phyloP scores from a whole-genome alignment of 2,797 vertebrate species.

The Arctocebus calabarensis region DNA sequence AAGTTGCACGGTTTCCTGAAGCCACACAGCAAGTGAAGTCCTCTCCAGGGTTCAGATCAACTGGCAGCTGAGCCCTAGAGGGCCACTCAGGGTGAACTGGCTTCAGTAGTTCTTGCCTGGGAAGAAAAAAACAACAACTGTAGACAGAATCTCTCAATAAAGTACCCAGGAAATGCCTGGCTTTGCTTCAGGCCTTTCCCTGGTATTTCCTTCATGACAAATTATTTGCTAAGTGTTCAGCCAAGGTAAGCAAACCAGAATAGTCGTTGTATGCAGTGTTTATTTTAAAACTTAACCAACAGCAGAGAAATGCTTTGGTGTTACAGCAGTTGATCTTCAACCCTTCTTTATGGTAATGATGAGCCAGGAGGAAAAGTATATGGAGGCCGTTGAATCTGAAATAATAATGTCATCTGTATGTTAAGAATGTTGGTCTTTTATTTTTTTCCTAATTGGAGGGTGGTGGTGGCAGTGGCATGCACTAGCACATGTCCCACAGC shows the following conservation, averaged over 20 bases:
- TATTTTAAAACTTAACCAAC: conserved; percentile 6
- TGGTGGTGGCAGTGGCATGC: neutral
- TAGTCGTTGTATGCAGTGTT: neutral
- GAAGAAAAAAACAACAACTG: neutral
- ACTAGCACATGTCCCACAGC: conserved; percentile 41
- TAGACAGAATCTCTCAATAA: conserved; percentile 31
- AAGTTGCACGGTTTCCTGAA: neutral
- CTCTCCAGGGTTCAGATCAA: neutral
- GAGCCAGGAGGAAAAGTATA: conserved; percentile 24
- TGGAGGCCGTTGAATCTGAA: conserved; percentile 2
- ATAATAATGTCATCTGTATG: conserved; percentile 53
- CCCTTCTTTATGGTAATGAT: neutral
- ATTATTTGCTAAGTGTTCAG: conserved; percentile 37
- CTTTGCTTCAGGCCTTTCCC: neutral
- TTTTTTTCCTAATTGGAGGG: conserved; percentile 19
- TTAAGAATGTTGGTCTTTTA: neutral
- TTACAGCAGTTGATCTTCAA: conserved; percentile 44
- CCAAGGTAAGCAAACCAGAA: neutral
- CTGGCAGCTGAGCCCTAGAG: neutral
- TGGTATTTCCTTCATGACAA: neutral
- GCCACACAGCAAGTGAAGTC: neutral
- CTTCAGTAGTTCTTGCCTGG: conserved; percentile 9
- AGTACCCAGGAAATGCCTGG: neutral
- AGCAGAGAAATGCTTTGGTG: neutral
- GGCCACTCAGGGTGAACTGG: neutral